Conservation (phyloP, 2,113 vertebrate genomes). For the Arizona elegans region DNA sequence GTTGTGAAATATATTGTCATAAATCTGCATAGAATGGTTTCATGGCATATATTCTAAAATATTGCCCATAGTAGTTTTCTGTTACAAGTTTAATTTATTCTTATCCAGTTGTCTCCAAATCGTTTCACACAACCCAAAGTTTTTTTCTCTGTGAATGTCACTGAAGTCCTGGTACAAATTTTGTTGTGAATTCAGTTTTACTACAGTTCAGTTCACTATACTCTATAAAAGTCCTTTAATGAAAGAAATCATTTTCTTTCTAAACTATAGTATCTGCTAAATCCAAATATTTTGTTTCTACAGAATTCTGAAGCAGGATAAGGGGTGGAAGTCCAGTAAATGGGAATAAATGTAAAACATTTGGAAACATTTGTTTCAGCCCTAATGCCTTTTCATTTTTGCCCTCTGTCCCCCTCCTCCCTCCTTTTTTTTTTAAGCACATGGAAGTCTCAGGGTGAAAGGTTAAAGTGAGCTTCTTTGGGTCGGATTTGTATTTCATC, state of each 20-base stretch:
- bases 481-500: conserved; percentile 30
- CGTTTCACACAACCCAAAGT: neutral
- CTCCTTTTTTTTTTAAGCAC: conserved; percentile 10
- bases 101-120: neutral
- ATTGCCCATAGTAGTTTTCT: neutral
- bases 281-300: conserved; percentile 38
- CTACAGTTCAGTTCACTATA: neutral
- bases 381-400: conserved; percentile 34
- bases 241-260: conserved; percentile 31
- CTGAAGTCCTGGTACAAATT: neutral
- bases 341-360: conserved; percentile 49
- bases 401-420: conserved; percentile 19
- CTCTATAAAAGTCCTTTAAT: conserved; percentile 3
- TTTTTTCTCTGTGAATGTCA: neutral
- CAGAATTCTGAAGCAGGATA: conserved; percentile 49
- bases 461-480: conserved; percentile 34
- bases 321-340: conserved; percentile 50
- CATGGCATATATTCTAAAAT: neutral
- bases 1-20: neutral
- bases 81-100: neutral
- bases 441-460: conserved; percentile 37
- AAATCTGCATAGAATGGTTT: neutral
- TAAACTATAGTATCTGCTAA: neutral
- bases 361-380: conserved; percentile 57
- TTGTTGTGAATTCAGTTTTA: conserved; percentile 23